Evolutionary conservation across 2,113 vertebrate genomes (phyloP).

Genomic region (Epinephelus lanceolatus): DNA sequence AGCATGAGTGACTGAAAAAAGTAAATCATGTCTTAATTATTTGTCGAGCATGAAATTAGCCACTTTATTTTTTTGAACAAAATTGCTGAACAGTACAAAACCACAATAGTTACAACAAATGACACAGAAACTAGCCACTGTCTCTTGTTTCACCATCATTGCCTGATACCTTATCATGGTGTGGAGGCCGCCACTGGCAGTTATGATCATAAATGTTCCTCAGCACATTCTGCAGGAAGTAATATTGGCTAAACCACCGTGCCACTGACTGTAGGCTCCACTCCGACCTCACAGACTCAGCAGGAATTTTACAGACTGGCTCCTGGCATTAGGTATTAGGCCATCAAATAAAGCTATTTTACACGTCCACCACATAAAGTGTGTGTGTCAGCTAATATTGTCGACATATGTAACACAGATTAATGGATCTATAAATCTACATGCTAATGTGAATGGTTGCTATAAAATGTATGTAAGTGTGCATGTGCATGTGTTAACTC

Average conservation of each 20-base stretch:
- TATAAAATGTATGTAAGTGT: constrained; percentile 9
- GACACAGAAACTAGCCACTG: background rate
- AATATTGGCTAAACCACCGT: background rate
- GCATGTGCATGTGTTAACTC: background rate
- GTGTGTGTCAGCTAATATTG: constrained; percentile 14
- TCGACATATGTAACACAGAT: background rate
- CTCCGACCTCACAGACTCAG: constrained; percentile 2
- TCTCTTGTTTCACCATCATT: background rate
- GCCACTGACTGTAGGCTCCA: background rate
- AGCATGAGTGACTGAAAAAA: too few relatives aligned
- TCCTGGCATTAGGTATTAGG: background rate
- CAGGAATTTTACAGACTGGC: background rate
- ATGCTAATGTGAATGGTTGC: background rate
- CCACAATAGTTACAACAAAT: background rate
- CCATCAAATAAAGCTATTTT: background rate
- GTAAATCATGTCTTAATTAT: too few relatives aligned
- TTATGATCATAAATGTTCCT: background rate
- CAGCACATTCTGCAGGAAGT: background rate
- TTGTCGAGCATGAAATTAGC: too few relatives aligned
- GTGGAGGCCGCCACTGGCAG: background rate
- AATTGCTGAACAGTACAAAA: background rate
- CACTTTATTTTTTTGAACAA: background rate
- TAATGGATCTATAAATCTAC: constrained; percentile 9
- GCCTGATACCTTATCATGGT: too few relatives aligned
- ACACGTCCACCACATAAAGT: background rate